phyloP scores from a whole-genome alignment of 2,888 invertebrate species.

The Elegia similella region DNA sequence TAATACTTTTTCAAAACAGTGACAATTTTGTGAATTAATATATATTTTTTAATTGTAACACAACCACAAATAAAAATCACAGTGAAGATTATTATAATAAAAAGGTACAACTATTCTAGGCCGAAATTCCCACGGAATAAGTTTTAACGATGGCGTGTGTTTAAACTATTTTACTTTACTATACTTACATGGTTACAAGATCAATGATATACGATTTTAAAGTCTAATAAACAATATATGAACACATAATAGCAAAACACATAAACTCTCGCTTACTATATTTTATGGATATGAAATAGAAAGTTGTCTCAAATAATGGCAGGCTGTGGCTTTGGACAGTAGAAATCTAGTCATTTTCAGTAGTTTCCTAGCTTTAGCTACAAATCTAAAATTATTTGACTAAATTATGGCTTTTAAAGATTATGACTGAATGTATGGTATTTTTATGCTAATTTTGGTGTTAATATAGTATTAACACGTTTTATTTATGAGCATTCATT shows the following conservation, averaged over 20 bases:
- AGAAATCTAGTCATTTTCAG: neutral
- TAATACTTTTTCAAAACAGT: too few species aligned
- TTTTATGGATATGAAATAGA: constrained; percentile 1
- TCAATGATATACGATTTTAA: neutral
- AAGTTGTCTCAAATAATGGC: neutral
- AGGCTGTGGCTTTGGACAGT: neutral
- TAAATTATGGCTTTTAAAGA: neutral
- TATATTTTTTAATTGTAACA: too few species aligned
- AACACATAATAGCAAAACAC: neutral
- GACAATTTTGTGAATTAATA: too few species aligned
- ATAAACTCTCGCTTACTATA: neutral
- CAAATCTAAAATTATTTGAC: neutral
- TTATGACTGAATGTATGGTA: neutral
- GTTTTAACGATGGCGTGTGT: too few species aligned
- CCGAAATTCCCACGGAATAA: too few species aligned
- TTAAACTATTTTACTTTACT: too few species aligned
- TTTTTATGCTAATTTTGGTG: neutral
- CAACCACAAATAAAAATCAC: too few species aligned
- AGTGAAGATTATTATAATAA: too few species aligned
- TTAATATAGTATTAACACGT: neutral
- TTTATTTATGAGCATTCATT: neutral
- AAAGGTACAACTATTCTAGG: too few species aligned
- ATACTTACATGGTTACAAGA: too few species aligned
- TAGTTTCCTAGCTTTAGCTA: neutral
- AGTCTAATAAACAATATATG: neutral